phyloP scores from a whole-genome alignment of 2,113 vertebrate genomes.

The Podarcis raffonei region DNA sequence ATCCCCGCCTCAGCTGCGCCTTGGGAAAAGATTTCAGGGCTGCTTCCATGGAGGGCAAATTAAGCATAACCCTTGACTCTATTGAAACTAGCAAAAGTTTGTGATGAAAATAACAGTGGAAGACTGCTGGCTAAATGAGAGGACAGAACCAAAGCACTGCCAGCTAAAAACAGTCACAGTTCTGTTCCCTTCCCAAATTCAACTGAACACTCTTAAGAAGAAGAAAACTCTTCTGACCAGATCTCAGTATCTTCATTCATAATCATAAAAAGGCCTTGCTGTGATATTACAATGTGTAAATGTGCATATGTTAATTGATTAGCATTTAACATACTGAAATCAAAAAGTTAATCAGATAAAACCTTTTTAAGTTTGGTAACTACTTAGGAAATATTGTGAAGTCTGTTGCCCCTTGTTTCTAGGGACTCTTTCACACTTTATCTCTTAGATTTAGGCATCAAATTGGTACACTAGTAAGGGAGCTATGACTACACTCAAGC shows the following conservation, averaged over 20 bases:
- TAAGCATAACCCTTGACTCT: background rate
- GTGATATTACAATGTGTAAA: background rate
- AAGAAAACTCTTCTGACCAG: background rate
- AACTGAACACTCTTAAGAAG: background rate
- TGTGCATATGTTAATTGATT: background rate
- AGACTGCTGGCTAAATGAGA: background rate
- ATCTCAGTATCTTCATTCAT: background rate
- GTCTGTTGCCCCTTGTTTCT: background rate
- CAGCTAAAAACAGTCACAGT: background rate
- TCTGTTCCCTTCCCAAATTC: background rate
- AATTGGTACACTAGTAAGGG: background rate
- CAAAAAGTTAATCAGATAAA: background rate
- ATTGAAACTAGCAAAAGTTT: constrained; percentile 15
- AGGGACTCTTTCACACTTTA: background rate
- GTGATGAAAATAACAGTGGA: background rate
- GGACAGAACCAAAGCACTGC: background rate
- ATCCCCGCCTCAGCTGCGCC: too few relatives aligned
- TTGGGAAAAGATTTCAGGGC: too few relatives aligned
- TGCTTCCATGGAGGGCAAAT: background rate
- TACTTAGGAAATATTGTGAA: background rate
- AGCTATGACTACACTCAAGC: background rate
- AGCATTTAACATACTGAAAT: background rate
- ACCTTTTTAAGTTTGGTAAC: background rate
- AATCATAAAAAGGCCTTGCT: background rate
- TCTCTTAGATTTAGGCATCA: background rate